Base-by-base conservation (phyloP, 1,140 invertebrate species). In the Drosophila novamexicana region DNA sequence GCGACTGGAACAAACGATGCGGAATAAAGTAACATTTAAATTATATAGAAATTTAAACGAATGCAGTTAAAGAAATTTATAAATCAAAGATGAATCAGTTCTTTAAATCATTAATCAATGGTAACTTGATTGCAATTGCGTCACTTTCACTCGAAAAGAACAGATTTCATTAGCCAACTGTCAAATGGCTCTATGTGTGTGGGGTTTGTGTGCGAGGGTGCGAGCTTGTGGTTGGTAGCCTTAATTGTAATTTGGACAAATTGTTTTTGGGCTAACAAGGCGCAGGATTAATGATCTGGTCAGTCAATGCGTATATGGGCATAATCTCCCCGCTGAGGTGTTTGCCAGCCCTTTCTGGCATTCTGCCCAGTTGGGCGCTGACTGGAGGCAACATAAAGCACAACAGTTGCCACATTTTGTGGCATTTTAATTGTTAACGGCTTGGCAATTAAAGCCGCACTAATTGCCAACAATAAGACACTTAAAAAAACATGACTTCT, bases 181-280 rank as follows among this genome's bases (percentile, higher is more conserved):
- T 79, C 71, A 71, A 69, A 57, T 9, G 34, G 32, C 63, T 57
- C 58, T 79, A 10, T 32, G 37, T 22, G 16, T 32, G 32, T 32
- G 58, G 75, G 79, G 52, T 72, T 37, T 47, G 16, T 58, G 39
- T 44, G 40, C 14, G 62, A 50, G 70, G 70, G 70, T 67, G 70
- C 56, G 70, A 73, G 56, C 40, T 53, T 59, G 54, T 64, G 49
- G 45, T 73, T 44, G 69, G 62, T 53, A 39, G 39, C 39, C 72
- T 54, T 83, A 83, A 83, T 83, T 83, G 81, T 84, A 80, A 70
- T 84, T 84, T 84, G 81, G 77, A 84, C 81, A 84, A 84, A 84
- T 84, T 84, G 81, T 84, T 84, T 84, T 84, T 59, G 34, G 77
- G 73, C 50, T 77, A 84, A 84, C 81, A 70, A 77, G 81, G 81